Percentiles rank a stretch among this genome's conserved stretches.
Evolutionary conservation across 2,797 vertebrate species (phyloP).

Genomic region (Cyclopterus lumpus): DNA sequence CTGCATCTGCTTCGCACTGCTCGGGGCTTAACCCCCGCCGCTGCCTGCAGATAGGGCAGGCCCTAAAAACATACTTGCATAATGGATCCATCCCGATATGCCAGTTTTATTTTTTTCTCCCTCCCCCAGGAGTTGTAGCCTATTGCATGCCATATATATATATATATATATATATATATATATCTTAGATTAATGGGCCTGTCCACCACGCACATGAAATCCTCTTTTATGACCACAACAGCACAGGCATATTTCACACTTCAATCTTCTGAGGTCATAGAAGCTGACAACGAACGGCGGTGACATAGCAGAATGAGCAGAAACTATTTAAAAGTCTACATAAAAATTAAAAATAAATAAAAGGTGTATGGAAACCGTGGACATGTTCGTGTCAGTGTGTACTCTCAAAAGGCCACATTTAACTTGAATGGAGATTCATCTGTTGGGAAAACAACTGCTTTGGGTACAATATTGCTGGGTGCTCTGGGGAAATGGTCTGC

Average conservation of each 20-base stretch:
- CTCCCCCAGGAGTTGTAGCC: constrained; percentile 54
- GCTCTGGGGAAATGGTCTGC: neutral
- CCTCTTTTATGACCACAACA: constrained; percentile 72
- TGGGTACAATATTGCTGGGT: neutral
- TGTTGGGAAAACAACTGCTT: neutral
- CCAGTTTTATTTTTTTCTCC: too few relatives aligned
- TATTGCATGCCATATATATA: constrained; percentile 76
- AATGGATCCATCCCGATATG: constrained; percentile 45
- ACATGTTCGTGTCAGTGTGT: neutral
- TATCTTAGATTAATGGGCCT: constrained; percentile 82
- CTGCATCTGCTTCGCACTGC: constrained; percentile 20
- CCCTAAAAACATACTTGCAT: constrained; percentile 47
- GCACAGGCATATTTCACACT: neutral
- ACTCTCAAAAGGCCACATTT: neutral
- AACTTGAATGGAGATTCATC: neutral
- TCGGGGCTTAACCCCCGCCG: constrained; percentile 33
- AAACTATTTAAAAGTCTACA: neutral
- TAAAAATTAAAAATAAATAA: neutral
- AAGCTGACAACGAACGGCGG: constrained; percentile 2
- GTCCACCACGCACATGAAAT: constrained; percentile 76
- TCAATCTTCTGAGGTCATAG: constrained; percentile 6
- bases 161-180: too few relatives aligned
- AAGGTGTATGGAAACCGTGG: neutral
- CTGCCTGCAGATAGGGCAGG: constrained; percentile 13
- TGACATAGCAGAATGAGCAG: constrained; percentile 32